Evolutionary conservation across 1,140 invertebrate genomes (phyloP), one percentile per base, ranked within the genome.

Genomic region (Cylas formicarius): DNA sequence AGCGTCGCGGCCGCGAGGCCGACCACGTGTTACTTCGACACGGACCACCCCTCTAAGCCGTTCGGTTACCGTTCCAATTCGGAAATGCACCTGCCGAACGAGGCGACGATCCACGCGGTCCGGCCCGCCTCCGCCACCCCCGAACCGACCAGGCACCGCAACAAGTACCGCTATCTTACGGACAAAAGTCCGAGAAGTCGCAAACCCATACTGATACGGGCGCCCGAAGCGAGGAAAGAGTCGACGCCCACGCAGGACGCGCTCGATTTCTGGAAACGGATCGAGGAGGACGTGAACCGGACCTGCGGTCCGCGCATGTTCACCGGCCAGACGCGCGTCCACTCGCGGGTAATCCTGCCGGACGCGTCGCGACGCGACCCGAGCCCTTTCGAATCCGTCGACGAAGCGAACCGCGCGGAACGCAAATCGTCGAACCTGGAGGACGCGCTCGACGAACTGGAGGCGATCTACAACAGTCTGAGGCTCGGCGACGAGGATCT

Each of bases 401-500:
- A 44, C 21, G 40, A 47, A 17, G 11, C 31, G 17, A 17, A 35
- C 9, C 9, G 34, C 27, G 7, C 27, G 21, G 14, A 17, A 17
- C 38, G 56, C 17, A 66, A 64, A 40, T 83, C 83, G 1, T 77
- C 75, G 13, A 90, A 89, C 65, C 70, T 90, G 18, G 87, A 91
- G 61, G 86, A 91, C 55, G 88, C 87, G 28, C 68, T 93, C 5
- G 81, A 81, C 52, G 90, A 93, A 66, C 64, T 94, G 20, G 90
- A 94, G 69, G 81, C 83, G 10, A 90, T 93, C 59, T 92, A 90
- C 65, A 86, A 88, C 53, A 87, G 82, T 50, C 68, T 91, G 14
- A 75, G 80, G 10, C 67, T 90, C 11, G 82, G 79, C 2, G 88
- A 91, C 59, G 84, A 89, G 54, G 85, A 89, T 63, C 67, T 87